These are phyloP conservation scores for Pseudomyrmex flavicornis DNA, from an alignment of 1,140 invertebrate species.

Conservation along the genomic window DNA sequence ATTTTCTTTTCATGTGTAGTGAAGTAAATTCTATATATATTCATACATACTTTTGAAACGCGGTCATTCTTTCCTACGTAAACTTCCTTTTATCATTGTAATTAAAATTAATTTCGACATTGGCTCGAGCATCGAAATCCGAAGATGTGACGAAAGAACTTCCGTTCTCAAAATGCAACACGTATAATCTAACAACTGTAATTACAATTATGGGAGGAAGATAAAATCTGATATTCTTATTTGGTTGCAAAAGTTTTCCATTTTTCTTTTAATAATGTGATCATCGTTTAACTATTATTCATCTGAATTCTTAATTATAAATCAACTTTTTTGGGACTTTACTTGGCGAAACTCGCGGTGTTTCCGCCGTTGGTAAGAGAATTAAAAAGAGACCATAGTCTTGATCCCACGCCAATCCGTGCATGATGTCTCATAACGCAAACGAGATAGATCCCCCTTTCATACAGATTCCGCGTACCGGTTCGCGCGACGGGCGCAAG, in stretches of 20 bases:
- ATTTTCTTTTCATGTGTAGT: background rate
- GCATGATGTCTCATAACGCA: slow-evolving; percentile 6
- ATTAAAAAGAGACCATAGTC: background rate
- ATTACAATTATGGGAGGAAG: background rate
- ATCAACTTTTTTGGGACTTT: no score
- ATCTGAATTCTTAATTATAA: no score
- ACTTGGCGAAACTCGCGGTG: background rate
- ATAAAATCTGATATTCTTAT: no score
- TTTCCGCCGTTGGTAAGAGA: background rate
- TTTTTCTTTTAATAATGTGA: no score
- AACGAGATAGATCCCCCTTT: slow-evolving; percentile 49
- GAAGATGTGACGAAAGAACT: background rate
- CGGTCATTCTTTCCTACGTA: slow-evolving; percentile 1
- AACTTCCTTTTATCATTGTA: background rate
- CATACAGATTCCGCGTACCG: slow-evolving; percentile 49
- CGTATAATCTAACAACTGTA: background rate
- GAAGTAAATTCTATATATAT: slow-evolving; percentile 2
- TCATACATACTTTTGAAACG: background rate
- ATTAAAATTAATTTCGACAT: background rate
- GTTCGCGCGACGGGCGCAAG: slow-evolving; percentile 33
- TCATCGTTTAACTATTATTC: no score
- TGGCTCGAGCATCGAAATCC: background rate
- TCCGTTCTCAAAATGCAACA: slow-evolving; percentile 5
- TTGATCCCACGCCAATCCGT: slow-evolving; percentile 28
- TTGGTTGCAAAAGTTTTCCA: no score